phyloP scores from a whole-genome alignment of 2,888 invertebrate species.

The Calameuta idolon region DNA sequence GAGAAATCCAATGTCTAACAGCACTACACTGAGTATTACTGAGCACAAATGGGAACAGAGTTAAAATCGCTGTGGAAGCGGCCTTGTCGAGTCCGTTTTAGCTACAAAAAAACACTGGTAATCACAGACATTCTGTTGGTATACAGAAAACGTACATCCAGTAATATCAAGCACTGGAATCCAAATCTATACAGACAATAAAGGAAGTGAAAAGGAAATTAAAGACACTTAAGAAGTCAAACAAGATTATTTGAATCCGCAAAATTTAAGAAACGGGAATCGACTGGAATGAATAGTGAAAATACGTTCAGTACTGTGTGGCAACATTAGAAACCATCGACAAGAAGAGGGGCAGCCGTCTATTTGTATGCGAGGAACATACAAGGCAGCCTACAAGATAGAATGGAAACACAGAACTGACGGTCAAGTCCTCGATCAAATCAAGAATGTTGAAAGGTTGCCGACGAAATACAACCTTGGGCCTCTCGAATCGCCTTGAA shows the following conservation, averaged over 20 bases:
- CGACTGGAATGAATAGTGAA: neutral
- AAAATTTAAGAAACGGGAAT: neutral
- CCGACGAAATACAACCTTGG: conserved; percentile 50
- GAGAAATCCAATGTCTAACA: neutral
- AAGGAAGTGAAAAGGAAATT: neutral
- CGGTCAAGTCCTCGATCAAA: conserved; percentile 12
- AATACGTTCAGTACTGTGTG: conserved; percentile 4
- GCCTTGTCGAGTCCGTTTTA: neutral
- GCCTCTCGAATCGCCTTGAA: conserved; percentile 44
- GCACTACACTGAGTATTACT: neutral
- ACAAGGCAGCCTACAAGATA: conserved; percentile 27
- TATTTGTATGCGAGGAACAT: conserved; percentile 28
- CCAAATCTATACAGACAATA: neutral
- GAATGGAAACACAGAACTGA: conserved; percentile 28
- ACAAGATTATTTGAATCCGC: neutral
- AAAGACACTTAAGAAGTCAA: neutral
- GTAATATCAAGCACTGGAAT: neutral
- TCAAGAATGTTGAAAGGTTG: conserved; percentile 30
- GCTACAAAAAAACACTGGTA: neutral
- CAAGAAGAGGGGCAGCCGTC: conserved; percentile 8
- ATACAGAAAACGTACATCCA: neutral
- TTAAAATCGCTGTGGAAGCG: neutral
- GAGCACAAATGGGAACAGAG: neutral
- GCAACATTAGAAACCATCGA: conserved; percentile 23
- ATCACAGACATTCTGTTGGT: neutral